Percentiles rank a stretch among this genome's conserved stretches.
These are phyloP conservation scores for Galagoides demidoff DNA, from an alignment of 2,797 vertebrate species.

Conservation along the genomic window DNA sequence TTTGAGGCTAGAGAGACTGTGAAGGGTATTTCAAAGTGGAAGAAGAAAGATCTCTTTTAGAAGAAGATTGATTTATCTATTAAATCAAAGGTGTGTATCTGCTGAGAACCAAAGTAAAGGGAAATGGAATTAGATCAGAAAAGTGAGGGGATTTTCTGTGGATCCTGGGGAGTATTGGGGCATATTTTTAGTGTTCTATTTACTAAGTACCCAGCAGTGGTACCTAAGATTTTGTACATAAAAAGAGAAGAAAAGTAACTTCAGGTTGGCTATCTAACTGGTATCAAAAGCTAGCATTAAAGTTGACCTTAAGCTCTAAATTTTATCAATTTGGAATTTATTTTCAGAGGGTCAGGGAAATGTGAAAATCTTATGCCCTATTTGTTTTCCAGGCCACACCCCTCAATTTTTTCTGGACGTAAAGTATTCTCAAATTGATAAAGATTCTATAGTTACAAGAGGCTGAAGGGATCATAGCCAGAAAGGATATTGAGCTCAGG, in stretches of 20 bases:
- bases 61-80: neutral
- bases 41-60: neutral
- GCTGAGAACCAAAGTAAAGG: neutral
- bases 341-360: neutral
- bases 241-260: neutral
- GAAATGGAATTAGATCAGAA: neutral
- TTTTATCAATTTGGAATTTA: neutral
- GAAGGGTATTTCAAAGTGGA: neutral
- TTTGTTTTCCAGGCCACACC: neutral
- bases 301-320: neutral
- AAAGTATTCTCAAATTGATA: neutral
- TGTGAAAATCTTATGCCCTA: neutral
- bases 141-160: neutral
- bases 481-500: neutral
- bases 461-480: neutral
- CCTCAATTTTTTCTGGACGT: neutral
- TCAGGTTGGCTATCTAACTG: neutral
- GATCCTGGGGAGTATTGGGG: neutral
- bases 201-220: neutral
- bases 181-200: neutral
- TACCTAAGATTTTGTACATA: neutral
- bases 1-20: neutral
- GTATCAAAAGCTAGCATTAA: neutral
- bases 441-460: neutral
- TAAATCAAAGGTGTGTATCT: neutral